Evolutionary conservation across 2,113 vertebrate species (phyloP).

Genomic region (Rana temporaria): DNA sequence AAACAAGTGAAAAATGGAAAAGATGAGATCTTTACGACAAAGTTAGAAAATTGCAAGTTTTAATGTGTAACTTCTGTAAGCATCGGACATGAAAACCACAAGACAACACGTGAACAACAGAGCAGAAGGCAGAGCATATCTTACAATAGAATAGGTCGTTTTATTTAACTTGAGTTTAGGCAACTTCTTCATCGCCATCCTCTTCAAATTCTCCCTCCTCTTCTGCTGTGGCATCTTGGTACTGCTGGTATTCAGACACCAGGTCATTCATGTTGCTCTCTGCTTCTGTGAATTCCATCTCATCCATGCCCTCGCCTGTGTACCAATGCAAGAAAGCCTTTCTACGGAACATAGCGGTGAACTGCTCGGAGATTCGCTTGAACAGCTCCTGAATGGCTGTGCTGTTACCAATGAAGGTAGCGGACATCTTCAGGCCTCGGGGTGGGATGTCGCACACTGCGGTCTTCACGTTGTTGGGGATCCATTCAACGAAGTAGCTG

Average conservation of each 20-base stretch:
- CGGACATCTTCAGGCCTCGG: conserved; percentile 69
- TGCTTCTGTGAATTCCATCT: conserved; percentile 6
- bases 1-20: too few relatives aligned
- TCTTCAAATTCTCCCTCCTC: conserved; percentile 82
- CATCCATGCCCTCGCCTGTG: too few relatives aligned
- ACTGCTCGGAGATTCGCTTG: conserved; percentile 89
- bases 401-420: conserved; percentile 74
- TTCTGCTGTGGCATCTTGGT: conserved; percentile 89
- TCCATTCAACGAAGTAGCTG: conserved; percentile 65
- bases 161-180: too few relatives aligned
- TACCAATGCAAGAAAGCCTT: conserved; percentile 92
- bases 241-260: conserved; percentile 91
- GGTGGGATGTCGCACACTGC: conserved; percentile 58
- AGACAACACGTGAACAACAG: too few relatives aligned
- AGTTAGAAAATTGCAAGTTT: too few relatives aligned
- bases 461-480: too few relatives aligned
- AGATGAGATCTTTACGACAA: too few relatives aligned
- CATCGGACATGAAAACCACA: too few relatives aligned
- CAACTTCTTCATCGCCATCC: too few relatives aligned
- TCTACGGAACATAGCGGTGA: conserved; percentile 90
- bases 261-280: conserved; percentile 91
- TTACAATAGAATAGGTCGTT: too few relatives aligned
- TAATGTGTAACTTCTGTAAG: too few relatives aligned
- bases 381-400: conserved; percentile 71
- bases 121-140: too few relatives aligned